A percentile compares a stretch with the other conserved stretches of the same genome.
Evolutionary conservation across 2,888 invertebrate genomes (phyloP).

Genomic region (Beris chalybata): DNA sequence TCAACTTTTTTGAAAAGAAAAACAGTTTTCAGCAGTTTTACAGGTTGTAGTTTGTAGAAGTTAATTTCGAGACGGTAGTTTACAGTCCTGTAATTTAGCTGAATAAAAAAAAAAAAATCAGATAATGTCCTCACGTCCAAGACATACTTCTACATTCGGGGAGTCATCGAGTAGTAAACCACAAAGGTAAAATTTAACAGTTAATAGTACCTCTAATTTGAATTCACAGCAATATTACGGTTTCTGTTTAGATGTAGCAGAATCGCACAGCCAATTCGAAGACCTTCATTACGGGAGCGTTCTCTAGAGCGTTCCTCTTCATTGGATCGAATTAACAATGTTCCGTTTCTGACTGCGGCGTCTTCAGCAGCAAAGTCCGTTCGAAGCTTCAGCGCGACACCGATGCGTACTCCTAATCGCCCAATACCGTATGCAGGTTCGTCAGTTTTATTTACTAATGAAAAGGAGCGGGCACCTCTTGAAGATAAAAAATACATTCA

Average conservation of each 20-base stretch:
- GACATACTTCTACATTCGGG: not conserved
- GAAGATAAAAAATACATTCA: slow-evolving; percentile 53
- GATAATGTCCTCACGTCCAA: not conserved
- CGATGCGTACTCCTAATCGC: slow-evolving; percentile 39
- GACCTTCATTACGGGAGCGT: slow-evolving; percentile 39
- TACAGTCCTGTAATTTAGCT: no score
- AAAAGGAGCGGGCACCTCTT: slow-evolving; percentile 47
- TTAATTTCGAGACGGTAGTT: no score
- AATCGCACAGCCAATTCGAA: slow-evolving; percentile 42
- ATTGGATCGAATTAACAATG: slow-evolving; percentile 10
- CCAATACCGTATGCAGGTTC: slow-evolving; percentile 29
- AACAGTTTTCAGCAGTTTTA: no score
- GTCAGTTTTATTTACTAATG: slow-evolving; percentile 44
- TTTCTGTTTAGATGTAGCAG: slow-evolving; percentile 42
- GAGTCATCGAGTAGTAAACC: slow-evolving; percentile 12
- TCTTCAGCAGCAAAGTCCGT: slow-evolving; percentile 30
- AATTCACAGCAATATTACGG: not conserved
- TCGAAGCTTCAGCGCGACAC: slow-evolving; percentile 41
- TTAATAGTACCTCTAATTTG: not conserved
- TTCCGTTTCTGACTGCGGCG: slow-evolving; percentile 5
- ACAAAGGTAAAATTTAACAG: not conserved
- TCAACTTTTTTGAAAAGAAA: no score
- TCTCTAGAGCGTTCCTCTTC: slow-evolving; percentile 27
- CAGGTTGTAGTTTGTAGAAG: no score
- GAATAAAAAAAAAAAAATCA: no score